Evolutionary conservation across 2,888 invertebrate species (phyloP), one percentile per base, ranked within the genome.

Genomic region (Hybos culiciformis): DNA sequence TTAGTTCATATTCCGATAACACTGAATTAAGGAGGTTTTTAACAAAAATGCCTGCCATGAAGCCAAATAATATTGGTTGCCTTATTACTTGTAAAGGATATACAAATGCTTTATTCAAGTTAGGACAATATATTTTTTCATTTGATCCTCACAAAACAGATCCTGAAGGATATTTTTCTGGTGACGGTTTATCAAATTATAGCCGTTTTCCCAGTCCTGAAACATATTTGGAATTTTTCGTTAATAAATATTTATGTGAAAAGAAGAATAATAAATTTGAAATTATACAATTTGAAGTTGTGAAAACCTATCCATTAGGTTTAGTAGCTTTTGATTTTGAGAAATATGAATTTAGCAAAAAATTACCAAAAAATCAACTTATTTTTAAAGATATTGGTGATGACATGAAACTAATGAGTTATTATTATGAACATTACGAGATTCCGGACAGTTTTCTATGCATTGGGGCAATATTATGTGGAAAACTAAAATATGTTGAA

Each of bases 131-230:
- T 4, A 70, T 61, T 41, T 72, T 66, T 50, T 59, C 67, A 49
- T 72, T 68, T 47, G 70, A 71, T 51, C 61, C 70, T 1, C 60
- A 67, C 46, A 64, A 67, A 19, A 56, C 68, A 15, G 66, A 68
- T 15, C 65, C 69, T 1, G 58, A 54, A 39, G 69, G 70, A 1
- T 20, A 53, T 3, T 36, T 49, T 20, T 56, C 57, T 7, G 49
- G 51, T 4, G 59, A 55, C 37, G 70, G 69, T 5, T 55, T 60
- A 7, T 62, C 66, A 5, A 65, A 65, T 45, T 50, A 69, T 5
- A 61, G 61, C 2, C 56, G 67, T 18, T 68, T 59, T 46, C 38
- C 54, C 12, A 51, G 59, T 8, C 5, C 61, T 2, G 56, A 56
- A 2, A 45, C 52, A 19, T 20, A 68, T 18, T 53, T 54, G 4